phyloP scores from a whole-genome alignment of 2,797 vertebrate species.

The Alectoris magna region DNA sequence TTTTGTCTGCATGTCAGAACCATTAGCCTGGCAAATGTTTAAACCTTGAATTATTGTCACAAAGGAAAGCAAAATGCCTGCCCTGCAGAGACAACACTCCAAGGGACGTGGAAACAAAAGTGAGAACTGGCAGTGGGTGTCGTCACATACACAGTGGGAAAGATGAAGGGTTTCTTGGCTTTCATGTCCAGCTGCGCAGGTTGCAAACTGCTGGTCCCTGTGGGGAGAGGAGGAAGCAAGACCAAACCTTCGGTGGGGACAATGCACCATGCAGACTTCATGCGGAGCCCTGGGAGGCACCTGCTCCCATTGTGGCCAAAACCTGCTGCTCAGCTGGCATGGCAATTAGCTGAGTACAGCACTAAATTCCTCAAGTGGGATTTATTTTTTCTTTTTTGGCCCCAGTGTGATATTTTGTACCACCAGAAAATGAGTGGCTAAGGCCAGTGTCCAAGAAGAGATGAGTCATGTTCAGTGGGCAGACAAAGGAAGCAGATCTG shows the following conservation, averaged over 20 bases:
- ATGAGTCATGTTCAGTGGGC: not conserved
- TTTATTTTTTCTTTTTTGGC: not conserved
- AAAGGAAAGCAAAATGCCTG: conserved; percentile 10
- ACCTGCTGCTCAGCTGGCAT: rapidly evolving
- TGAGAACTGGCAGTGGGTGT: not conserved
- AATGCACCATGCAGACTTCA: not conserved
- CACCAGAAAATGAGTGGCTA: not conserved
- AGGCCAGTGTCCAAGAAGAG: not conserved
- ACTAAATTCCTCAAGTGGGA: not conserved
- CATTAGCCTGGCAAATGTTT: conserved; percentile 43
- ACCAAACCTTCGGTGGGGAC: not conserved
- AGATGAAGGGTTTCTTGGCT: not conserved
- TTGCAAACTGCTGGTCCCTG: not conserved
- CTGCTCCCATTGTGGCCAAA: not conserved
- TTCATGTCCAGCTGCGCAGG: not conserved
- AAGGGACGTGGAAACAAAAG: not conserved
- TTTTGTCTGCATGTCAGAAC: conserved; percentile 57
- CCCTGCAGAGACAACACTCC: not conserved
- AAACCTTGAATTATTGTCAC: conserved; percentile 8
- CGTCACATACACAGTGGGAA: rapidly evolving
- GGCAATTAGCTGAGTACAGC: not conserved
- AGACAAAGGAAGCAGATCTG: conserved; percentile 11
- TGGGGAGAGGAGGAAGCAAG: not conserved
- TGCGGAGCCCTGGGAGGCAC: not conserved
- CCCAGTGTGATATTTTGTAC: not conserved